These are phyloP conservation scores for Agrypnia vestita DNA, from an alignment of 1,140 invertebrate genomes.

Conservation along the genomic window DNA sequence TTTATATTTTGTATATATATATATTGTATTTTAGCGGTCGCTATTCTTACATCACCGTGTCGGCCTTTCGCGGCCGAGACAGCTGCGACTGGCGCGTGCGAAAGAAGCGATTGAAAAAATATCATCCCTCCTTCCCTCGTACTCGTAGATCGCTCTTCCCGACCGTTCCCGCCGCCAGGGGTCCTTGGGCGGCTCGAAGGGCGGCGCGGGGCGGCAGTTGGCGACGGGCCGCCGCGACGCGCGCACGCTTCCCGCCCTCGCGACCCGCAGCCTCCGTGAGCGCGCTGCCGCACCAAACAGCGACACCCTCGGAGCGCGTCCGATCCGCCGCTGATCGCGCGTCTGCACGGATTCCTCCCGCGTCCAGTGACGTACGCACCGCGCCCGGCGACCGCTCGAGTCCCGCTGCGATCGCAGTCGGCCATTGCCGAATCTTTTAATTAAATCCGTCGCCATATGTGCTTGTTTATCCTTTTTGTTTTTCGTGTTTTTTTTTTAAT, in stretches of 20 bases:
- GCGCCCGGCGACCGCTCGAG: conserved; percentile 9
- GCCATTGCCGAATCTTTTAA: conserved; percentile 24
- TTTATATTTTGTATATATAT: too few relatives aligned
- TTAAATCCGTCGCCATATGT: conserved; percentile 11
- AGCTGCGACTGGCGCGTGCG: too few relatives aligned
- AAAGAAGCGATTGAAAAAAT: too few relatives aligned
- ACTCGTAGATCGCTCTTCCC: not conserved
- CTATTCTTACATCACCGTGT: too few relatives aligned
- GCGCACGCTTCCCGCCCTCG: conserved; percentile 31
- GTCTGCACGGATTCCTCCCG: not conserved
- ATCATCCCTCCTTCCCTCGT: too few relatives aligned
- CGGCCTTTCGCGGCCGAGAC: too few relatives aligned
- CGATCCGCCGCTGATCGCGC: not conserved
- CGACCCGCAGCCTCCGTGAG: conserved; percentile 23
- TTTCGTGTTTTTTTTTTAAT: too few relatives aligned
- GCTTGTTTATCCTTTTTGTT: too few relatives aligned
- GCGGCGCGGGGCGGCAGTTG: conserved; percentile 49
- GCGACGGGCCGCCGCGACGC: conserved; percentile 40
- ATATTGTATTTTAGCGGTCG: too few relatives aligned
- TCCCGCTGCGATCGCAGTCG: conserved; percentile 23
- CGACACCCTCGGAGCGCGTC: not conserved
- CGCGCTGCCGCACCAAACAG: not conserved
- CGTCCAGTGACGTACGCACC: conserved; percentile 26
- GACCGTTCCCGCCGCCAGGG: not conserved
- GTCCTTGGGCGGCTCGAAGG: conserved; percentile 36